Conservation (phyloP, 2,797 vertebrate genomes). For the Cyprinella venusta region DNA sequence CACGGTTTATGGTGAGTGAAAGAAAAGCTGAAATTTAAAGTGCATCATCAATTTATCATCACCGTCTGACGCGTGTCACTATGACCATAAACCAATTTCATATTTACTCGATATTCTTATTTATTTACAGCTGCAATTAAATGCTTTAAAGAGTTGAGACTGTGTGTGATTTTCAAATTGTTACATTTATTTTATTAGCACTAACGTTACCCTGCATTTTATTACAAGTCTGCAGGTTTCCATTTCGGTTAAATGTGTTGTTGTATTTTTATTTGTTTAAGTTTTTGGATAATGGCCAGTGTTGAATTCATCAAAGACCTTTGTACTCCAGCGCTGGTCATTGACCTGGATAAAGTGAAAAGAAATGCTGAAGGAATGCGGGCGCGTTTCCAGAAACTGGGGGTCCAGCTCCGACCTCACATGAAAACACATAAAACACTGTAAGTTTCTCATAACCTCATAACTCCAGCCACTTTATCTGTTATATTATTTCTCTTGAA, state of each 20-base stretch:
- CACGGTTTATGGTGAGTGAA: not conserved
- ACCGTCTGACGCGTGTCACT: not conserved
- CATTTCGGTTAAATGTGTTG: not conserved
- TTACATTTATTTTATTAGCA: not conserved
- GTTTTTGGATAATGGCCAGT: conserved; percentile 42
- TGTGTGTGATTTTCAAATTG: not conserved
- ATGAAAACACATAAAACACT: conserved; percentile 89
- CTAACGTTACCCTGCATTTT: not conserved
- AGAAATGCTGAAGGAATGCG: conserved; percentile 78
- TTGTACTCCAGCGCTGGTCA: conserved; percentile 79
- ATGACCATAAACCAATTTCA: not conserved
- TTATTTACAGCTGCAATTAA: not conserved
- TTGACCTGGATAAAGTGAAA: conserved; percentile 76
- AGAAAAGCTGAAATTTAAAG: not conserved
- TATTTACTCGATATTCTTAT: not conserved
- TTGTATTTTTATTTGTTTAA: not conserved
- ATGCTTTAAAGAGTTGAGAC: not conserved
- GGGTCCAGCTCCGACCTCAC: conserved; percentile 82
- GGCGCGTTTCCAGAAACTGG: conserved; percentile 73
- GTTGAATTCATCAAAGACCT: conserved; percentile 62
- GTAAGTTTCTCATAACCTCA: conserved; percentile 69
- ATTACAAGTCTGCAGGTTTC: not conserved
- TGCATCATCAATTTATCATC: not conserved
- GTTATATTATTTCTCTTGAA: no score
- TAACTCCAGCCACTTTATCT: not conserved